Evolutionary conservation across 2,113 vertebrate genomes (phyloP), one percentile per base, ranked within the genome.

Genomic region (Micronisus gabar): DNA sequence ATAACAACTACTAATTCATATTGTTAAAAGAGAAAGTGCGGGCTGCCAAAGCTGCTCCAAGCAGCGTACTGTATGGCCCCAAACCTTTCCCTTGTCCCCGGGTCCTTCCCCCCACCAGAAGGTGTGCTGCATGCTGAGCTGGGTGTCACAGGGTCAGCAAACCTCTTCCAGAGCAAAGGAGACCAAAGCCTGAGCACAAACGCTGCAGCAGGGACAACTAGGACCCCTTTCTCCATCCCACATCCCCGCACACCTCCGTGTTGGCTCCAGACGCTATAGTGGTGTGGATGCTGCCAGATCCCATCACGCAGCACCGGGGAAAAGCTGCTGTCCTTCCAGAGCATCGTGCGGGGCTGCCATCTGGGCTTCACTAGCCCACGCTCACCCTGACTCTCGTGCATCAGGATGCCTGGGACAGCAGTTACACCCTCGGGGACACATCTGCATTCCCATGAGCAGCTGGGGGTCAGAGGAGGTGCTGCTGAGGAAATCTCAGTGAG

Each of bases 1-100:
- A 96, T 95, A 92, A 72, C 73, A 98, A 92, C 81, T 79, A 95
- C 93, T 96, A 94, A 93, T 96, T 97, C 76, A 93, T 93, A 94
- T 65, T 93, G 91, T 95, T 97, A 90, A 95, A 95, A 97, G 65
- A 80, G 92, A 93, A 97, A 75, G 75, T 26, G 47, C 17, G 73
- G 86, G 74, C 86, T 95, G 91, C 91, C 88, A 91, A 81, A 88
- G 92, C 32, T 29, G 32, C 63, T 89, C 63, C n/a, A n/a, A 81
- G 67, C 30, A 58, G 27, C 3, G 4, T 12, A 41, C 58, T 58
- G 11, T 34, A 74, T 10, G 38, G 81, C 40, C 50, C 89, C 67
- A 62, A 38, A 62, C 25, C 62, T 85, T 90, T 47, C 36, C 55
- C 43, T 34, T 52, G 45, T 83, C 53, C 76, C 23, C 0, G 0